Conservation (phyloP, 1,140 invertebrate genomes). For the Diabrotica virgifera region DNA sequence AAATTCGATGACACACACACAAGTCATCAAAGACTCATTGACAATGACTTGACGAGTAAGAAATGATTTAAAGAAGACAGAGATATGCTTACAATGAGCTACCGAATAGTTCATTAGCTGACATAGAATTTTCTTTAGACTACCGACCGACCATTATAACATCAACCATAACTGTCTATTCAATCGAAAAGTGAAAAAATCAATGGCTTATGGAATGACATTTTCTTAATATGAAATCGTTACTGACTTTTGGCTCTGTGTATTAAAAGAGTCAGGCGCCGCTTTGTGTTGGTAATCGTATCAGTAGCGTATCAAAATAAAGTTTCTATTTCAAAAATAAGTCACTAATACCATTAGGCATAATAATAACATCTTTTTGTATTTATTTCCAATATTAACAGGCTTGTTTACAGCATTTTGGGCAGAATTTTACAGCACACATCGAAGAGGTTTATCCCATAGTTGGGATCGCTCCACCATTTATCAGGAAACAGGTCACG, state of each 20-base stretch:
- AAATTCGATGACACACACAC: too few species aligned
- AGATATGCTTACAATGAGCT: conserved; percentile 21
- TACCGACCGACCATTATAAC: conserved; percentile 17
- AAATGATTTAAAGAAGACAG: conserved; percentile 26
- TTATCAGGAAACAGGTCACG: too few species aligned
- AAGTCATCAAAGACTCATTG: conserved; percentile 1
- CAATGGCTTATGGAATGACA: conserved; percentile 20
- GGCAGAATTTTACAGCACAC: too few species aligned
- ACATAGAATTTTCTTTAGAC: conserved; percentile 18
- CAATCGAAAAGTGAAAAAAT: conserved; percentile 17
- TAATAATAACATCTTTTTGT: too few species aligned
- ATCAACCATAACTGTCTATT: conserved; percentile 19
- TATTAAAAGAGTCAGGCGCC: conserved; percentile 28
- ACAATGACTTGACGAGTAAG: conserved; percentile 16
- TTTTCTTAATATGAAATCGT: conserved; percentile 20
- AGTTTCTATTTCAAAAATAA: too few species aligned
- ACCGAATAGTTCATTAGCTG: conserved; percentile 29
- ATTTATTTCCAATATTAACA: too few species aligned
- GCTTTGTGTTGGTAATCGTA: conserved; percentile 7
- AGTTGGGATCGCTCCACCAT: too few species aligned
- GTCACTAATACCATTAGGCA: too few species aligned
- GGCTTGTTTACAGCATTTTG: too few species aligned
- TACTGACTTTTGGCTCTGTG: conserved; percentile 7
- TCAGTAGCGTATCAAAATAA: conserved; percentile 2
- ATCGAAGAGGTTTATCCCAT: too few species aligned